Base-by-base conservation (phyloP, 2,113 vertebrate genomes). In the Notarius quadriscutis region DNA sequence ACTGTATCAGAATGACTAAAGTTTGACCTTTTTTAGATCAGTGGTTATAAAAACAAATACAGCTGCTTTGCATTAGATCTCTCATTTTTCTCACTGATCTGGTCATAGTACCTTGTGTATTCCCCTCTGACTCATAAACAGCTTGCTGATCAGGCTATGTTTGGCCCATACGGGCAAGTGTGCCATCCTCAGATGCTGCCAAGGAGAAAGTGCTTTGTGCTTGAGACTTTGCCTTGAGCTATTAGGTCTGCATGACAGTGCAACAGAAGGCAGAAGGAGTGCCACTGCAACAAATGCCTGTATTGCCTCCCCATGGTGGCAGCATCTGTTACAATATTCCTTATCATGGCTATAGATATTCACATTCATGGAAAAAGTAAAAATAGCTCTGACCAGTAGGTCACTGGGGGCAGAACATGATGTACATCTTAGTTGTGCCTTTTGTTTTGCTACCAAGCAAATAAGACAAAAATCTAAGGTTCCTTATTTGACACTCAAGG, bases 241-340 rank as follows among this genome's bases (percentile, higher is more conserved):
- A 92, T 94, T 89, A 95, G 89, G 93, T 62, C 88, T 89, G 91
- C 90, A 88, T 90, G 89, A 93, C 89, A 89, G 88, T 78, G 90
- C 92, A 91, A 92, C 94, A 95, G 94, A 95, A 93, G 95, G 94
- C 93, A 95, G 94, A 95, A 93, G 95, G 94, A 94, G 92, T 69
- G 89, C 90, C 94, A 92, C 91, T 92, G 92, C 74, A 89, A 93
- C 93, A 93, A 94, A 93, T 94, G 93, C 94, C 92, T 93, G 93
- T 93, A 93, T 94, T 92, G 93, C 90, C 92, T 91, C 88, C 95
- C 94, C 84, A 87, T 81, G 30, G 92, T 51, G 80, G 74, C 75
- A 93, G 94, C 95, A 95, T 95, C 95, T 96, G 95, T 93, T 95
- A 92, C 60, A 69, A 71, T 83, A 82, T 95, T 93, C 92, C 94